A percentile compares a stretch with the other conserved stretches of the same genome.
phyloP scores from a whole-genome alignment of 1,140 invertebrate species.

The Elysia chlorotica region DNA sequence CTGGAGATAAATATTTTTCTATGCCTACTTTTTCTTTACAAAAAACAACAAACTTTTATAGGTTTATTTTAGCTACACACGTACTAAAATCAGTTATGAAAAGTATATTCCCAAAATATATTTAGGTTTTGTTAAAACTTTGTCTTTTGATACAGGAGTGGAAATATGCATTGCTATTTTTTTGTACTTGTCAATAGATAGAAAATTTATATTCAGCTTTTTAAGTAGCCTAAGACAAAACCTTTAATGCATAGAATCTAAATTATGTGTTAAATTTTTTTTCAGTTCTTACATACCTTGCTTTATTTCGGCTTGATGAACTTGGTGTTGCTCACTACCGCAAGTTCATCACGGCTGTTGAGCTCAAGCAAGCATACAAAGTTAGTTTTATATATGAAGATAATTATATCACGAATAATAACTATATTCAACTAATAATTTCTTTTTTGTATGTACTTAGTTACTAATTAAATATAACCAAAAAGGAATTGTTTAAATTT shows the following conservation, averaged over 20 bases:
- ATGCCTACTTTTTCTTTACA: background rate
- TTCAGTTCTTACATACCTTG: slow-evolving; percentile 56
- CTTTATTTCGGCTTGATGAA: slow-evolving; percentile 58
- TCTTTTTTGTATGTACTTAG: background rate
- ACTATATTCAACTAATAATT: background rate
- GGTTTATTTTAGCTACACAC: background rate
- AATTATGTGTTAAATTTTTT: slow-evolving; percentile 17
- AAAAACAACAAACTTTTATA: background rate
- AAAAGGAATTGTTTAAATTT: too few species aligned
- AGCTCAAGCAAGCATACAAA: slow-evolving; percentile 54
- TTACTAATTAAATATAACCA: background rate
- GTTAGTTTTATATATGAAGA: slow-evolving; percentile 28
- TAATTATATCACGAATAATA: background rate
- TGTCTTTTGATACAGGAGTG: background rate
- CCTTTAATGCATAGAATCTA: too few species aligned
- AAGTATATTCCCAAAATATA: background rate
- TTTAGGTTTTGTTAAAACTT: background rate
- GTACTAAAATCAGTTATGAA: background rate
- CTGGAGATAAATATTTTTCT: too few species aligned
- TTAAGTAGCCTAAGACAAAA: background rate
- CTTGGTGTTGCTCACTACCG: slow-evolving; percentile 52
- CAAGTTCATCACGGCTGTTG: slow-evolving; percentile 51
- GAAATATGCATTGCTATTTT: background rate
- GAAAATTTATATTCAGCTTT: background rate
- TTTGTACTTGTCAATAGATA: too few species aligned